Base-by-base conservation (phyloP, 30 jellyfish, hydroid and myxozoan genomes). In the Cassiopea andromeda region DNA sequence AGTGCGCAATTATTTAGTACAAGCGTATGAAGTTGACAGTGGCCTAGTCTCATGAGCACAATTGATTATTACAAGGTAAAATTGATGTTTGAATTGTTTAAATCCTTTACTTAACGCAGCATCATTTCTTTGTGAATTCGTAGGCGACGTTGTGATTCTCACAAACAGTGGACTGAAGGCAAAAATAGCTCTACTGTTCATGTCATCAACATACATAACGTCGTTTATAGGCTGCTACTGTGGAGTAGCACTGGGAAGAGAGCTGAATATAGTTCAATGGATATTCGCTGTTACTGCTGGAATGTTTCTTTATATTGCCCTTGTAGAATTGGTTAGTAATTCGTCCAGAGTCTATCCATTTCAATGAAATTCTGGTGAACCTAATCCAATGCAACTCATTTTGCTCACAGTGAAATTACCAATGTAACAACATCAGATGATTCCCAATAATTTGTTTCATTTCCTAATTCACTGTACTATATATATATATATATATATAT, bases 271-370 rank as follows among this genome's bases (percentile, higher is more conserved):
- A 16, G 96, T 90, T 1, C 97, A 85, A 27, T 94, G 97, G 97
- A 94, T 94, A 77, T 94, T 94, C 61, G 98, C 97, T 1, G 94
- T 85, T 1, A 94, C 98, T 13, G 98, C 98, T 60, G 98, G 98
- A 48, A 94, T 94, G 98, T 94, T 94, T 82, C 89, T 94, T 64
- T 90, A 94, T 78, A 85, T 94, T 3, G 94, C 98, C 9, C 67
- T 94, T 16, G 98, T 94, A 6, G 97, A 94, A 67, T 60, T 94
- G 97, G 98, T 94, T 47, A 78, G 98, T 89, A n/a, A n/a, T n/a
- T n/a, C n/a, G n/a, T n/a, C n/a, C n/a, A n/a, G n/a, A n/a, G n/a
- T n/a, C n/a, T n/a, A n/a, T 9, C 64, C 9, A 50, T 9, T 50
- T 2, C 64, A 50, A 50, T 50, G 64, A 9, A 9, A 50, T 9